Evolutionary conservation across 2,888 invertebrate species (phyloP), one percentile per base, ranked within the genome.

Genomic region (Drosophila borealis): DNA sequence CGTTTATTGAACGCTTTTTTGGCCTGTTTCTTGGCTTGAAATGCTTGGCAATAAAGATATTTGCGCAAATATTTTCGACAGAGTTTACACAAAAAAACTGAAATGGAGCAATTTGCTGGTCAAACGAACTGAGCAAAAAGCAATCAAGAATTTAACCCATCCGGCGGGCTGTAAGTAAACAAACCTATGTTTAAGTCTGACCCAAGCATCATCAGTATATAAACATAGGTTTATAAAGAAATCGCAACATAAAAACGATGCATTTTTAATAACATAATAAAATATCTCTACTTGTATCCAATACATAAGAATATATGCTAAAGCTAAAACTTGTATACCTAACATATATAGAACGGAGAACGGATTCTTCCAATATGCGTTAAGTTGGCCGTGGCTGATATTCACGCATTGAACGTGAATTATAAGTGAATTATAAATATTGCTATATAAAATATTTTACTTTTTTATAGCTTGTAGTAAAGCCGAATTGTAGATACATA

Each of bases 21-120:
- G 14, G 45, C 17, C 50, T 33, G n/a, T 62, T 50, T 41, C 57
- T 68, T 61, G 59, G 57, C 73, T 74, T 64, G 34, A 75, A 57
- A 56, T 64, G 70, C 67, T 50, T 70, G 55, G 79, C 89, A 87
- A 89, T 85, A 85, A 85, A 85, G 89, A 85, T 85, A 85, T 85
- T 85, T 85, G 69, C 75, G 69, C 63, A 69, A 82, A 81, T 78
- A 72, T 78, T 71, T 68, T 21, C 48, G 60, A 62, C 60, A 69
- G 37, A 72, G 41, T 42, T 54, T 19, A 37, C 45, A 57, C 48
- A 59, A 45, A 36, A 34, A 51, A 54, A 60, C 45, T 53, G 69
- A 83, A 86, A 82, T 82, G 88, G 88, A 82, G 82, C 85, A 87
- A 82, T 83, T 83, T 84, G 63, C 61, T 46, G 69, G 19, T 25